Base-by-base conservation (phyloP, 2,797 vertebrate genomes). In the Yasuhikotakia modesta region DNA sequence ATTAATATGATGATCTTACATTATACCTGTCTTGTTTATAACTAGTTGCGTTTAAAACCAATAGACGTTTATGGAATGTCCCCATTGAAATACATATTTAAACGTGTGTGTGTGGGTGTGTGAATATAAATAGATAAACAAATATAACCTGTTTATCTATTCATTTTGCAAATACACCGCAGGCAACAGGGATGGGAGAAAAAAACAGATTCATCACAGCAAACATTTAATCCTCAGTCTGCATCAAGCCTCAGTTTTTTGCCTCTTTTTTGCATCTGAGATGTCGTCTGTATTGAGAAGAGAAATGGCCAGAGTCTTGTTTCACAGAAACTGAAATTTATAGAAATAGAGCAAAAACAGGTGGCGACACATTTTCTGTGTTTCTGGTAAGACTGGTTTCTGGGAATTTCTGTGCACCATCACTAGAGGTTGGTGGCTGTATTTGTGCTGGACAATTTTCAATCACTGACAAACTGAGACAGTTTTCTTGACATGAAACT, bases 241-340 rank as follows among this genome's bases (percentile, higher is more conserved):
- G 35, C 55, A 39, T 50, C 12, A 43, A 27, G 57, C 48, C 45
- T 64, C 43, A 55, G 53, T 61, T 65, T 53, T 58, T 71, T 53
- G 22, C 46, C 64, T 50, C 55, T 77, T 61, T 74, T 80, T 43
- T 72, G 24, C 69, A 22, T 73, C 39, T 11, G 89, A 87, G 70
- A 99, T 98, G 97, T 98, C 97, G 82, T 98, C 97, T 71, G 87
- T 99, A 88, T 87, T 98, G 70, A 97, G 94, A 83, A 95, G 97
- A 87, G 97, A 98, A 85, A 93, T 99, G 94, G 91, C 94, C 77
- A 94, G 95, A 87, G 91, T 91, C 89, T 87, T 99, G 64, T 99
- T 99, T 77, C 91, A 66, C 94, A 93, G 82, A 91, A 87, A 81
- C 91, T 99, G 80, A 88, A 92, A 65, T 98, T 98, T 82, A 97